Base-by-base conservation (phyloP, 2,797 vertebrate species). In the Gouania willdenowi region DNA sequence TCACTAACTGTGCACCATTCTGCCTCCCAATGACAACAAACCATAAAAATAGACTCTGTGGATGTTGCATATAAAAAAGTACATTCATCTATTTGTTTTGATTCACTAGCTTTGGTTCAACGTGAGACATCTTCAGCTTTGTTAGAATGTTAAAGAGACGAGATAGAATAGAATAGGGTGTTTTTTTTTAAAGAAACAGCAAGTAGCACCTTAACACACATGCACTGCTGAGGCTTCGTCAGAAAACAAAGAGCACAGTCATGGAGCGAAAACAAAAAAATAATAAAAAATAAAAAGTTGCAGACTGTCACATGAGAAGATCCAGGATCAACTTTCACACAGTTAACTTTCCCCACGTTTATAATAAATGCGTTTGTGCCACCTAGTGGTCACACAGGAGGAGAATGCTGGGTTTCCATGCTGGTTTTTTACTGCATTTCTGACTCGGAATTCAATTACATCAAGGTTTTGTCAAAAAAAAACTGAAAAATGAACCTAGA, bases 61-160 rank as follows among this genome's bases (percentile, higher is more conserved):
- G 4, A 34, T 14, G 43, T 21, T 25, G 46, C 55, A 64, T 45
- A 33, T 5, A 33, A 35, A 69, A 61, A 65, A 41, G 40, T 76
- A 75, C 75, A 84, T 80, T 80, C 61, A 70, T 61, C 66, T 69
- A 66, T 55, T 39, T 49, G 46, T 33, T 66, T 32, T 36, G 4
- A 41, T 35, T 71, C 56, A 46, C 63, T 55, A 66, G 64, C 82
- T 84, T 86, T 86, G 80, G 82, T 81, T 84, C 60, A 71, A 31
- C n/a, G 63, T 38, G 40, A 79, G 80, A 82, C 79, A 80, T 83
- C 69, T 81, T 80, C 40, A 73, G 47, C n/a, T 57, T 75, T 14
- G 23, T 46, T 43, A 30, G 46, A 51, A 54, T 41, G 40, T 40
- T 43, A 25, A 15, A 54, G 57, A 20, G 10, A 10, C 10, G 10